phyloP scores from a whole-genome alignment of 35 echinoderm and acorn worm species.

The Apostichopus japonicus region DNA sequence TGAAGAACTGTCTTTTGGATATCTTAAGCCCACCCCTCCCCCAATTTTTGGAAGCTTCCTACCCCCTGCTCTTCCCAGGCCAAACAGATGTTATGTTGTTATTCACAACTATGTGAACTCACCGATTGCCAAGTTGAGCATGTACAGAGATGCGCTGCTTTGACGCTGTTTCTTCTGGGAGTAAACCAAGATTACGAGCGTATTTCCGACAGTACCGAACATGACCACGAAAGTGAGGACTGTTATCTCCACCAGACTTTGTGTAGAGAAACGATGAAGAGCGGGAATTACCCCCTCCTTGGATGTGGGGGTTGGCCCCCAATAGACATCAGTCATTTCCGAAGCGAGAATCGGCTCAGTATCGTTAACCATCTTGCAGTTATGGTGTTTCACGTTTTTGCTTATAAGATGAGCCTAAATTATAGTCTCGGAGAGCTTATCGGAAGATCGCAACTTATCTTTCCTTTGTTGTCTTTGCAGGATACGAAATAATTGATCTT shows the following conservation, averaged over 20 bases:
- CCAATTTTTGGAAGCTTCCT: no score
- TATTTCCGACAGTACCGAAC: constrained; percentile 45
- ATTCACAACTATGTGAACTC: background rate
- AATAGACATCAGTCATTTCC: background rate
- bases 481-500: no score
- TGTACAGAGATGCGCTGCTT: constrained; percentile 46
- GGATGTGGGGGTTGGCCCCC: background rate
- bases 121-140: constrained; percentile 58
- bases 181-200: constrained; percentile 29
- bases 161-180: constrained; percentile 17
- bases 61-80: no score
- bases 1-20: no score
- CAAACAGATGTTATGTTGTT: no score
- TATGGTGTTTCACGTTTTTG: no score
- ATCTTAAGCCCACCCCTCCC: no score
- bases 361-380: background rate
- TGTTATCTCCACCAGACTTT: background rate
- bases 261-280: background rate
- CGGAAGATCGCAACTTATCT: no score
- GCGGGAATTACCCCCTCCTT: background rate
- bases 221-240: background rate
- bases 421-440: no score
- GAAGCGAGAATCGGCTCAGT: background rate
- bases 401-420: no score
- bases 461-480: no score